Conservation (phyloP, 2,113 vertebrate genomes). For the Callipepla californica region DNA sequence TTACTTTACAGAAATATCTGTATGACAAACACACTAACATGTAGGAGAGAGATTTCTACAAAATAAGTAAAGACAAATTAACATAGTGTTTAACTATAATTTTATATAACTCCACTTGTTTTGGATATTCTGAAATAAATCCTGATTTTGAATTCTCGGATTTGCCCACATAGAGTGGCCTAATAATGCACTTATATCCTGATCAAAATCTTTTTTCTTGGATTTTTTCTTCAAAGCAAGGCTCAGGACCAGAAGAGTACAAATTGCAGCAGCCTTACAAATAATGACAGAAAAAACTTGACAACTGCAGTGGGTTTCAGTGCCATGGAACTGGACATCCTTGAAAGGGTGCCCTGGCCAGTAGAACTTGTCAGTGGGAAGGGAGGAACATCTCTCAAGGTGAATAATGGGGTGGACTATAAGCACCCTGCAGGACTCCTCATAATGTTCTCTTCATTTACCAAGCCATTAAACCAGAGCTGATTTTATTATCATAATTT, state of each 20-base stretch:
- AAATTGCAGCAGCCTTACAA: not conserved
- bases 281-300: not conserved
- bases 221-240: not conserved
- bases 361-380: not conserved
- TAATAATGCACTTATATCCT: not conserved
- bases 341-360: not conserved
- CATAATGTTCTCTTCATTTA: slow-evolving; percentile 71
- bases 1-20: not conserved
- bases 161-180: not conserved
- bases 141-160: not conserved
- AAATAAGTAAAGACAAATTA: not conserved
- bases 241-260: not conserved
- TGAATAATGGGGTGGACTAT: slow-evolving; percentile 14
- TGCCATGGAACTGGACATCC: not conserved
- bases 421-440: slow-evolving; percentile 39
- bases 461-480: slow-evolving; percentile 68
- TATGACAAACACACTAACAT: not conserved
- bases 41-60: not conserved
- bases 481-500: slow-evolving; percentile 70
- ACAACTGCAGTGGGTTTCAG: not conserved
- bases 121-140: not conserved
- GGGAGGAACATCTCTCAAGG: not conserved
- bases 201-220: accelerated
- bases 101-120: not conserved
- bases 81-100: not conserved